phyloP scores from a whole-genome alignment of 2,113 vertebrate species.

The Petaurus breviceps region DNA sequence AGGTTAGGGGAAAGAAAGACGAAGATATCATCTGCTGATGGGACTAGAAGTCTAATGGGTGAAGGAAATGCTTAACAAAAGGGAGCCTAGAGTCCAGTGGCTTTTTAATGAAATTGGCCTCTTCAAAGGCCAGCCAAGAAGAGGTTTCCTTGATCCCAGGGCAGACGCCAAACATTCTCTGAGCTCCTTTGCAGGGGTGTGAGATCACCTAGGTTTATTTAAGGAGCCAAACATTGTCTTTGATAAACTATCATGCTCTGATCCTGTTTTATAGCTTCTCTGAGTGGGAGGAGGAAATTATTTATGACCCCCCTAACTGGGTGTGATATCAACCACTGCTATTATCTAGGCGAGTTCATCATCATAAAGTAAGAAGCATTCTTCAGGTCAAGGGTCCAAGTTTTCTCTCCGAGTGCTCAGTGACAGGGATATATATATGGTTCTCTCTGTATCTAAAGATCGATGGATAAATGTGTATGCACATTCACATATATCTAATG shows the following conservation, averaged over 20 bases:
- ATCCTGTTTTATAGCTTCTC: slow-evolving; percentile 81
- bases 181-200: slow-evolving; percentile 34
- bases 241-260: slow-evolving; percentile 82
- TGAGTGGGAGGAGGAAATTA: slow-evolving; percentile 78
- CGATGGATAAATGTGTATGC: slow-evolving; percentile 63
- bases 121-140: background rate
- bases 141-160: background rate
- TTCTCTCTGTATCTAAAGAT: slow-evolving; percentile 56
- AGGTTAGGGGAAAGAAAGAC: background rate
- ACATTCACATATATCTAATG: slow-evolving; percentile 55
- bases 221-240: slow-evolving; percentile 83
- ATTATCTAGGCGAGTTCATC: slow-evolving; percentile 83
- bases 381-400: slow-evolving; percentile 79
- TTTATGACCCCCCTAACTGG: slow-evolving; percentile 84
- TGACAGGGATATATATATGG: slow-evolving; percentile 74
- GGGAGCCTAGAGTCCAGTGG: background rate
- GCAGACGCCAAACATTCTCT: background rate
- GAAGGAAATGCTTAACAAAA: background rate
- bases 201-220: slow-evolving; percentile 86
- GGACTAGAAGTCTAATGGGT: background rate
- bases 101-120: background rate
- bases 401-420: slow-evolving; percentile 78
- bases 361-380: slow-evolving; percentile 83
- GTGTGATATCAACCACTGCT: slow-evolving; percentile 81
- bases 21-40: background rate